Evolutionary conservation across 2,113 vertebrate species (phyloP).

Genomic region (Phyllopteryx taeniolatus): DNA sequence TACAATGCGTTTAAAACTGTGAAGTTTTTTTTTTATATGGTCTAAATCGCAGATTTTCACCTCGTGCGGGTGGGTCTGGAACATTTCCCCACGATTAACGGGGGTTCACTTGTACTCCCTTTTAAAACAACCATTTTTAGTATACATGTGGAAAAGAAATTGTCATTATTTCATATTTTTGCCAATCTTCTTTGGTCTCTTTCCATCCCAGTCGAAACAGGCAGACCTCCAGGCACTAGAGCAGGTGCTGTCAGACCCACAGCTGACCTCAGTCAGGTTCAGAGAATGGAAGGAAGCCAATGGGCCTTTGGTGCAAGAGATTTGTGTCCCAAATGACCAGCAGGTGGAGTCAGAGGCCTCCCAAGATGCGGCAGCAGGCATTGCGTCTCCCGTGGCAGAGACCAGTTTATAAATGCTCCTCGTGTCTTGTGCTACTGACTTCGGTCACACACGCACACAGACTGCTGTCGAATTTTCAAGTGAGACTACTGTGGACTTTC

Average conservation of each 20-base stretch:
- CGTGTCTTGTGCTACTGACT: slow-evolving; percentile 19
- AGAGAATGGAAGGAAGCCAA: slow-evolving; percentile 89
- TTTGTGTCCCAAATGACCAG: slow-evolving; percentile 67
- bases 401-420: slow-evolving; percentile 62
- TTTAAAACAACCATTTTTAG: neutral
- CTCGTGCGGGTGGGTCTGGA: neutral
- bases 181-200: neutral
- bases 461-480: slow-evolving; percentile 25
- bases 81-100: too few species aligned
- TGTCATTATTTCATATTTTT: neutral
- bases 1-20: too few species aligned
- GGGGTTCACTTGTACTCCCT: too few species aligned
- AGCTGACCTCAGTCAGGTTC: slow-evolving; percentile 83
- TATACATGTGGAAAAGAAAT: neutral
- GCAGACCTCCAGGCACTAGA: slow-evolving; percentile 87
- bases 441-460: slow-evolving; percentile 13
- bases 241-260: slow-evolving; percentile 80
- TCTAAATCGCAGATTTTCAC: neutral
- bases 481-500: slow-evolving; percentile 25
- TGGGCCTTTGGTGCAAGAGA: slow-evolving; percentile 82
- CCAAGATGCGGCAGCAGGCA: slow-evolving; percentile 30
- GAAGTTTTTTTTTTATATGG: neutral
- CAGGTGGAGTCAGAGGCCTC: slow-evolving; percentile 48
- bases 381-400: slow-evolving; percentile 55
- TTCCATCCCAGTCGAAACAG: slow-evolving; percentile 83